Conservation (phyloP, 2,113 vertebrate genomes). For the Calidris pygmaea region DNA sequence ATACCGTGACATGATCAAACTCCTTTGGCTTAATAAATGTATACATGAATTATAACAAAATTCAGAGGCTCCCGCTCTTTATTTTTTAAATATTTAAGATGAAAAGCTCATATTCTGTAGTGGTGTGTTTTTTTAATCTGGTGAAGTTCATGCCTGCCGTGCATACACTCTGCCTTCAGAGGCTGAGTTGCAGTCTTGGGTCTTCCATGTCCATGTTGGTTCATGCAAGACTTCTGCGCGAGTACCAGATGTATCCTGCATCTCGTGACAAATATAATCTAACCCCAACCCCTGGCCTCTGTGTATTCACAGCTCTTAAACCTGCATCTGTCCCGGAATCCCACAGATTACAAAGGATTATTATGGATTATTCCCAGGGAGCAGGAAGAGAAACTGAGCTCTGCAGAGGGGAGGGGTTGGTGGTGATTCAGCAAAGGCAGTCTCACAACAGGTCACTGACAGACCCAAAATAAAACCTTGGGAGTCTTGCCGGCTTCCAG, state of each 20-base stretch:
- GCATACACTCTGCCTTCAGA: background rate
- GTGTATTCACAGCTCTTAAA: background rate
- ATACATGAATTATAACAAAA: conserved; percentile 23
- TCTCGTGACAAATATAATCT: background rate
- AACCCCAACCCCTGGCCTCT: background rate
- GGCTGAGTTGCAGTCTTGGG: background rate
- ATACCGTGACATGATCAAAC: conserved; percentile 15
- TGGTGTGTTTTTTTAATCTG: background rate
- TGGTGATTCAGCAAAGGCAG: background rate
- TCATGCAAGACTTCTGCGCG: background rate
- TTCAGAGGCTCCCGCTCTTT: background rate
- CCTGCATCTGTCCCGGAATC: background rate
- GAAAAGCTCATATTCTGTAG: background rate
- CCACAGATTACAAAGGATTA: background rate
- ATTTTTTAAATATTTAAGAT: background rate
- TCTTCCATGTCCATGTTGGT: background rate
- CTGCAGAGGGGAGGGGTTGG: background rate
- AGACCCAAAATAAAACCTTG: background rate
- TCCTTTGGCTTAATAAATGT: conserved; percentile 62
- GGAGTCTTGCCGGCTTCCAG: background rate
- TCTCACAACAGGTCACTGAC: background rate
- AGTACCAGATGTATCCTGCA: background rate
- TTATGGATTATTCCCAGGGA: conserved; percentile 23
- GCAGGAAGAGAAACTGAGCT: conserved; percentile 1
- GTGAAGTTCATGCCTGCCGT: background rate